Conservation (phyloP, 1,140 invertebrate species). For the Cydia fagiglandana region DNA sequence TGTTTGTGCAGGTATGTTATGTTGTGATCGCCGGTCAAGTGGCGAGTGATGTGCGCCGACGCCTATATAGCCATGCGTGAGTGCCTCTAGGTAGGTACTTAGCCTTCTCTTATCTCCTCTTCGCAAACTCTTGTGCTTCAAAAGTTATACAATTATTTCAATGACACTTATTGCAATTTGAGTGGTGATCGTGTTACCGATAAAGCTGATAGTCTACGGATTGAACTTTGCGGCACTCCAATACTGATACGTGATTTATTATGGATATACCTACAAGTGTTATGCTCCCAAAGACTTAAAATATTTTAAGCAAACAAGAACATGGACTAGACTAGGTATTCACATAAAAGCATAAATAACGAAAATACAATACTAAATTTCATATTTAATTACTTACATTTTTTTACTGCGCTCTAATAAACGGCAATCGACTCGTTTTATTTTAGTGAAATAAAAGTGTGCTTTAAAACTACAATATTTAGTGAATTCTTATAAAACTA, state of each 20-base stretch:
- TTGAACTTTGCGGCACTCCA: constrained; percentile 1
- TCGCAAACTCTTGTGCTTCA: constrained; percentile 13
- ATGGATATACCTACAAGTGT: neutral
- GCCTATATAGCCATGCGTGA: constrained; percentile 18
- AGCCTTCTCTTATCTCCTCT: neutral
- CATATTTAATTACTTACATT: no score
- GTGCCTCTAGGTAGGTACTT: constrained; percentile 15
- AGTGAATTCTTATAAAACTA: no score
- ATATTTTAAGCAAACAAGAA: no score
- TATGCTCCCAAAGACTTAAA: neutral
- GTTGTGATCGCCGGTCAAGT: constrained; percentile 75
- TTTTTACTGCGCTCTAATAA: no score
- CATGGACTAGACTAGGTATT: no score
- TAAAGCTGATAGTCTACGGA: neutral
- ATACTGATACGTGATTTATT: neutral
- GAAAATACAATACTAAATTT: no score
- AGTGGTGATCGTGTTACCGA: constrained; percentile 9
- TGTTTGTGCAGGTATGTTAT: constrained; percentile 78
- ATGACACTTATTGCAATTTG: constrained; percentile 5
- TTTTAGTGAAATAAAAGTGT: no score
- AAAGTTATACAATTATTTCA: constrained; percentile 6
- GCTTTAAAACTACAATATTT: no score
- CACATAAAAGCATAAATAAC: no score
- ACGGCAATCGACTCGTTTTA: no score
- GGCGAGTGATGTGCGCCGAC: constrained; percentile 38